phyloP scores from a whole-genome alignment of 2,797 vertebrate species.

The Silurus aristotelis region DNA sequence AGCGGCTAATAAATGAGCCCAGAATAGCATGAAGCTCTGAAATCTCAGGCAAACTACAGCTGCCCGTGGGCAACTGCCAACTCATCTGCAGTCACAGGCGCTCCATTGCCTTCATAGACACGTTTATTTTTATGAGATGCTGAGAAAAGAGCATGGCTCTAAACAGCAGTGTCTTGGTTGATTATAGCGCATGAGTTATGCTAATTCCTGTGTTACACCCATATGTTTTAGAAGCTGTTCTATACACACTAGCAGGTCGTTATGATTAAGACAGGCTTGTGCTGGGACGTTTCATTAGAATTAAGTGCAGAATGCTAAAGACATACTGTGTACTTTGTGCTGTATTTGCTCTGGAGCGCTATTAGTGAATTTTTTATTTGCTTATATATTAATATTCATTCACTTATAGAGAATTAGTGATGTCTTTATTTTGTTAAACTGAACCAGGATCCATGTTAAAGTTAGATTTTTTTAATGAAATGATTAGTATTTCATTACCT shows the following conservation, averaged over 20 bases:
- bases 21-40: constrained; percentile 10
- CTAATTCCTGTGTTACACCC: constrained; percentile 46
- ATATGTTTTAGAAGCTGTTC: constrained; percentile 32
- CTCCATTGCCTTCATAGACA: constrained; percentile 51
- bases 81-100: constrained; percentile 56
- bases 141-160: constrained; percentile 47
- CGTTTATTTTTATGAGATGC: constrained; percentile 69
- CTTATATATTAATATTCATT: neutral
- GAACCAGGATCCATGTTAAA: constrained; percentile 21
- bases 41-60: constrained; percentile 40
- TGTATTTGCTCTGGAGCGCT: neutral
- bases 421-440: constrained; percentile 1
- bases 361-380: neutral
- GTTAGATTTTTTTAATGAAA: neutral
- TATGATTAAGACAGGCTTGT: neutral
- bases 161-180: constrained; percentile 56
- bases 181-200: constrained; percentile 50
- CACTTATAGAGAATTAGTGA: neutral
- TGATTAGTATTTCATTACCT: constrained; percentile 30
- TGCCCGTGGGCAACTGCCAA: constrained; percentile 63
- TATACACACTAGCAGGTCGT: neutral
- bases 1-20: neutral
- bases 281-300: neutral
- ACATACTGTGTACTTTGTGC: neutral
- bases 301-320: neutral